These are phyloP conservation scores for Triplophysa siluroides DNA, from an alignment of 2,113 vertebrate species.

Conservation along the genomic window DNA sequence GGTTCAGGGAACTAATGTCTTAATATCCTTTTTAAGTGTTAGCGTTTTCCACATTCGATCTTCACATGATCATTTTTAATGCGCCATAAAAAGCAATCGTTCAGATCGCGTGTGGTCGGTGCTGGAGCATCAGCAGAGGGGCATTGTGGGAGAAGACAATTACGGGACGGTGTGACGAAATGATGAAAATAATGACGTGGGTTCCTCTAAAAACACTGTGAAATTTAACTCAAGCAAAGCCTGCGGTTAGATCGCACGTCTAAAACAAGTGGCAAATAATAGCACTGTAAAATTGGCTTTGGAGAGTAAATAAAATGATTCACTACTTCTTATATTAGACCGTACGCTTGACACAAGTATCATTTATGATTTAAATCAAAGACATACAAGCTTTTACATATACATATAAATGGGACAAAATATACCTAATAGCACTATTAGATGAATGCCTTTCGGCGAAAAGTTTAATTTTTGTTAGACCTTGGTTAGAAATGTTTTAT, in stretches of 20 bases:
- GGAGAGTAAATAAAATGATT: neutral
- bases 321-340: neutral
- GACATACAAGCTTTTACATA: neutral
- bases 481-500: too few species aligned
- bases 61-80: constrained; percentile 64
- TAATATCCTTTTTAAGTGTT: constrained; percentile 68
- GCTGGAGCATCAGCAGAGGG: constrained; percentile 30
- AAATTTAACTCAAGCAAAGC: neutral
- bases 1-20: constrained; percentile 60
- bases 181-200: neutral
- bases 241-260: neutral
- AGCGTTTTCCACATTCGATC: constrained; percentile 63
- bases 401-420: too few species aligned
- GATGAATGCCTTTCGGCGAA: neutral
- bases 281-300: neutral
- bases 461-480: too few species aligned
- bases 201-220: neutral
- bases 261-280: neutral
- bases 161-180: neutral
- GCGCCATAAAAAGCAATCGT: constrained; percentile 65
- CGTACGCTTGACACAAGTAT: neutral
- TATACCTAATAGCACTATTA: neutral
- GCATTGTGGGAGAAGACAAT: neutral
- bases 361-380: neutral
- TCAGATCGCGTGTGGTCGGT: constrained; percentile 55